Base-by-base conservation (phyloP, 2,797 vertebrate genomes). In the Gymnoscopelus braueri region DNA sequence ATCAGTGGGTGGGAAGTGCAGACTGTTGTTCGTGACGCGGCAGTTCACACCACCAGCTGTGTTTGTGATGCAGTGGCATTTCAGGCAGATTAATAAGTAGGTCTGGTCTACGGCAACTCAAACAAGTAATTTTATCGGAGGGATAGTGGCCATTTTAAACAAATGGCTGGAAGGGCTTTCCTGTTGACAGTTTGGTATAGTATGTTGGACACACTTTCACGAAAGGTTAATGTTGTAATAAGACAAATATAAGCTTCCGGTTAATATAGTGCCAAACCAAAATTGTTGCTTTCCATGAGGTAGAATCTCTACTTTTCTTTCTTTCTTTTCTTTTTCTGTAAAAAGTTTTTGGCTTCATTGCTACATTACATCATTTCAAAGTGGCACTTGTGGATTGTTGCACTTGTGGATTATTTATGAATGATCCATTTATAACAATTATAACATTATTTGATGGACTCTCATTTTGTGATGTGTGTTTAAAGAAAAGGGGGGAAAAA, bases 51-150 rank as follows among this genome's bases (percentile, higher is more conserved):
- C 82, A 81, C 78, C 82, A 82, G 84, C 83, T 82, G 78, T 65
- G 63, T 60, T 53, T 68, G 80, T 89, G 88, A 73, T 88, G 88
- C 90, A 91, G 79, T 79, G 84, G 87, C 72, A 88, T 84, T 83
- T 83, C 71, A 2, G 75, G 81, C 82, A 81, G 78, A 87, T 86
- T 83, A 80, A 85, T 88, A 67, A 81, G 70, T 78, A 63, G 55
- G 39, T 8, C 39, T 44, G 39, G 71, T 71, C 67, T 70, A 55
- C 58, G 61, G 71, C 73, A 66, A 23, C 32, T n/a, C 39, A 59
- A 26, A 58, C 54, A 77, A 79, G 70, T 69, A 68, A 67, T 74
- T 65, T 35, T 35, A 35, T 5, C 5, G 15, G 52, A 63, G 72
- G 60, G 35, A 44, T 60, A 62, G 55, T 74, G 58, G 63, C 70